These are phyloP conservation scores for Pteronotus mesoamericanus DNA, from an alignment of 2,797 vertebrate genomes.

Conservation along the genomic window DNA sequence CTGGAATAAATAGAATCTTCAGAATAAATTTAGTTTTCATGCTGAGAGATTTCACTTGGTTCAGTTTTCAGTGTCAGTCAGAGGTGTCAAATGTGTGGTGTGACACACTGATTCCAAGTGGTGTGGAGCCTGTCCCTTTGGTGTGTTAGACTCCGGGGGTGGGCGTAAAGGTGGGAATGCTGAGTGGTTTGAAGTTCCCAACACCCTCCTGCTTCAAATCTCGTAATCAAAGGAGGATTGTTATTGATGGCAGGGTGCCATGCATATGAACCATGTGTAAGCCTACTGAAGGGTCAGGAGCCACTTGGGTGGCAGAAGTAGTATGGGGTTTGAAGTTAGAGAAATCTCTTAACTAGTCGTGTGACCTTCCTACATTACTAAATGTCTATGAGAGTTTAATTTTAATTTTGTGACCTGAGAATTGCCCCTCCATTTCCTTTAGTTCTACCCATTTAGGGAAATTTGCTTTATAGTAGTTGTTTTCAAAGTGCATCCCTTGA, in stretches of 20 bases:
- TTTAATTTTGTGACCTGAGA: neutral
- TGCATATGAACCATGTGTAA: neutral
- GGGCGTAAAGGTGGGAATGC: neutral
- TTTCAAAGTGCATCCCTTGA: neutral
- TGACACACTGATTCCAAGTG: neutral
- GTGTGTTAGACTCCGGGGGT: neutral
- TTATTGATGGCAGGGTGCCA: accelerated
- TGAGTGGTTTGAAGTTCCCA: neutral
- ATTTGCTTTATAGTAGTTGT: neutral
- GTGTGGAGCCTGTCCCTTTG: neutral
- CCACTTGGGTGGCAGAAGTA: neutral
- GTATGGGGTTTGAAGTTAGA: neutral
- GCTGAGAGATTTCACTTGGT: neutral
- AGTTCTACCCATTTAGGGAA: neutral
- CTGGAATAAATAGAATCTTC: neutral
- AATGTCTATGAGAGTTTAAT: neutral
- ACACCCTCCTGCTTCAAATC: neutral
- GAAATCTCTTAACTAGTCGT: neutral
- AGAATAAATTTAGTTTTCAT: neutral
- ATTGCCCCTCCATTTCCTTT: neutral
- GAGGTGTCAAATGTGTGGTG: neutral
- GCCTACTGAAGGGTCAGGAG: neutral
- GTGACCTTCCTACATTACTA: neutral
- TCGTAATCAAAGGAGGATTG: neutral
- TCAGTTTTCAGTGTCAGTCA: neutral